These are phyloP conservation scores for Chascanopsetta lugubris DNA, from an alignment of 2,113 vertebrate genomes.

Conservation along the genomic window DNA sequence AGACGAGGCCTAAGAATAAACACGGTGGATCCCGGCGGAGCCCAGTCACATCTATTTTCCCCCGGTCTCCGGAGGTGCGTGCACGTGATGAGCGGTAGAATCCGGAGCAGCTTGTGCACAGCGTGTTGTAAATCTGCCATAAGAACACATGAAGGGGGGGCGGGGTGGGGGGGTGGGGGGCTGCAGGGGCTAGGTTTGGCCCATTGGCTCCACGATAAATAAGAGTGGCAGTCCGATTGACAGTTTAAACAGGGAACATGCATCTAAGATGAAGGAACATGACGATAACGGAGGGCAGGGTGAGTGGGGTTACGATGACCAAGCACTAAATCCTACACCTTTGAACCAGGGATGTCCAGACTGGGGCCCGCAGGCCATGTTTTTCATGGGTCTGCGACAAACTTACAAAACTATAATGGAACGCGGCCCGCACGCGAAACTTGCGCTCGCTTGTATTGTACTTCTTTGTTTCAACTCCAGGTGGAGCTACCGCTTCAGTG, in stretches of 20 bases:
- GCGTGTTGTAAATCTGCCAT: constrained; percentile 58
- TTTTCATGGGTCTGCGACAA: too few species aligned
- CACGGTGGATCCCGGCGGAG: constrained; percentile 32
- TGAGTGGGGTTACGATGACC: neutral
- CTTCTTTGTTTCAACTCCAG: too few species aligned
- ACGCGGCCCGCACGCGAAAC: too few species aligned
- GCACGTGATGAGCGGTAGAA: constrained; percentile 31
- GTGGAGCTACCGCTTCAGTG: too few species aligned
- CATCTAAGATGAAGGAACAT: neutral
- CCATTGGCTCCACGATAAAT: constrained; percentile 50
- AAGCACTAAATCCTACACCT: too few species aligned
- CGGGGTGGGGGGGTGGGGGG: too few species aligned
- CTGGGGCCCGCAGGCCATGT: too few species aligned
- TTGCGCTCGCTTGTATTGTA: too few species aligned
- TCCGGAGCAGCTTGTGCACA: constrained; percentile 68
- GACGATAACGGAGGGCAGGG: neutral
- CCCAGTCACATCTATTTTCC: constrained; percentile 58
- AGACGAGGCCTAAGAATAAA: constrained; percentile 61
- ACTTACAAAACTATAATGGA: too few species aligned
- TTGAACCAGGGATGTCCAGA: too few species aligned
- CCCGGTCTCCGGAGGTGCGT: constrained; percentile 37
- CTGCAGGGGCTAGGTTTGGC: constrained; percentile 49
- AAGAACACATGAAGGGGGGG: constrained; percentile 37
- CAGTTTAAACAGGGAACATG: neutral
- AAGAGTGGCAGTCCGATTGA: too few species aligned